A percentile compares a stretch with the other conserved stretches of the same genome.
Conservation (phyloP, 2,113 vertebrate genomes). For the Anguilla japonica region DNA sequence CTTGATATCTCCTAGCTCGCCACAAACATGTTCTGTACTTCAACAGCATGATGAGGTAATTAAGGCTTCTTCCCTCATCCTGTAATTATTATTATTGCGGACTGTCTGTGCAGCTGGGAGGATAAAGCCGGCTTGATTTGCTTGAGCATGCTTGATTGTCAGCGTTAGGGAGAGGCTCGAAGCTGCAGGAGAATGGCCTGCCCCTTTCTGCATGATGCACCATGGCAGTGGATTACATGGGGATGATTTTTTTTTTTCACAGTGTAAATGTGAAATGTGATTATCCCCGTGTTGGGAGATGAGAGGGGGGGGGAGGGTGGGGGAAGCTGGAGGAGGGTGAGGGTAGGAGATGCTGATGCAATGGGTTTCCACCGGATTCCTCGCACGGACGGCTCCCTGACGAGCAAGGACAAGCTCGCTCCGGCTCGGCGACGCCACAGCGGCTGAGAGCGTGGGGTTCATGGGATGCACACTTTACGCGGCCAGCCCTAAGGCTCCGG, state of each 20-base stretch:
- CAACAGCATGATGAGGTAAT: not conserved
- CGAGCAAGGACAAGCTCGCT: slow-evolving; percentile 48
- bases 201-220: slow-evolving; percentile 37
- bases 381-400: slow-evolving; percentile 50
- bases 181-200: not conserved
- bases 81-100: slow-evolving; percentile 7
- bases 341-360: slow-evolving; percentile 63
- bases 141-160: not conserved
- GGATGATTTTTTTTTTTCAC: slow-evolving; percentile 59
- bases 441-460: slow-evolving; percentile 55
- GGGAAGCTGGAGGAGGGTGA: slow-evolving; percentile 27
- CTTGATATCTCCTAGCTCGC: not conserved
- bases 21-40: not conserved
- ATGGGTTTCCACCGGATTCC: slow-evolving; percentile 62
- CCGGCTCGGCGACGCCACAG: slow-evolving; percentile 45
- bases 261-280: slow-evolving; percentile 72
- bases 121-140: not conserved
- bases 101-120: not conserved
- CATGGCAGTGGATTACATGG: slow-evolving; percentile 52
- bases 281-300: slow-evolving; percentile 55
- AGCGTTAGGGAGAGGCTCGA: not conserved
- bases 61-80: not conserved
- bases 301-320: slow-evolving; percentile 20
- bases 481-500: slow-evolving; percentile 69
- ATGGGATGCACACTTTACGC: slow-evolving; percentile 75